phyloP scores from a whole-genome alignment of 2,888 invertebrate species.

The Ommatoiulus sabulosus region DNA sequence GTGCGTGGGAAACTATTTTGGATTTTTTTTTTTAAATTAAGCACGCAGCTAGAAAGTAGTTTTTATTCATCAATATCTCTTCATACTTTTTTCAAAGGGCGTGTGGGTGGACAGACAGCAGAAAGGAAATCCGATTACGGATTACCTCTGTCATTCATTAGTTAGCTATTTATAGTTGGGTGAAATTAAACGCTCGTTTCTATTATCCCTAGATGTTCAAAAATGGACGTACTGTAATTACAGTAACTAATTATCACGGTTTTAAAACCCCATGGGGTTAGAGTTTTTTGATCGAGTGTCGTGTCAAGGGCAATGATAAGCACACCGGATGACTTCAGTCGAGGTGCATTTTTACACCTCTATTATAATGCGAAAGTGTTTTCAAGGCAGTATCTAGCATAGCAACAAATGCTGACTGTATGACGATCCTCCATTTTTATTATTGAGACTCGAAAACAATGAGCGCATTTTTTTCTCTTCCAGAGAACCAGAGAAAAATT shows the following conservation, averaged over 20 bases:
- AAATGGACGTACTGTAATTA: neutral
- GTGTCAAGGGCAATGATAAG: neutral
- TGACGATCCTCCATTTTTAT: neutral
- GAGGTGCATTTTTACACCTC: neutral
- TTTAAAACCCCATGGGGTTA: neutral
- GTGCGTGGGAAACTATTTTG: neutral
- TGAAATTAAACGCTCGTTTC: neutral
- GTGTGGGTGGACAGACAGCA: constrained; percentile 17
- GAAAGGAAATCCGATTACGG: neutral
- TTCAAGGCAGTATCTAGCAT: neutral
- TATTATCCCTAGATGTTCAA: neutral
- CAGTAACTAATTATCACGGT: neutral
- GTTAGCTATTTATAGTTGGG: neutral
- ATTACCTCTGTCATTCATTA: neutral
- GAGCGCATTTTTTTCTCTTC: neutral
- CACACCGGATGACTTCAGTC: neutral
- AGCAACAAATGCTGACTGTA: neutral
- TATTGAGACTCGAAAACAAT: neutral
- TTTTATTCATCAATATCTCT: neutral
- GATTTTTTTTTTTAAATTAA: neutral
- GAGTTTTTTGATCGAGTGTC: neutral
- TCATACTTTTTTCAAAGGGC: neutral
- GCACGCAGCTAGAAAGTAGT: neutral
- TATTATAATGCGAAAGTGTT: neutral
- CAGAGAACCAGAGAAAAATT: neutral